phyloP scores from a whole-genome alignment of 2,888 invertebrate species.

The Calameuta filiformis region DNA sequence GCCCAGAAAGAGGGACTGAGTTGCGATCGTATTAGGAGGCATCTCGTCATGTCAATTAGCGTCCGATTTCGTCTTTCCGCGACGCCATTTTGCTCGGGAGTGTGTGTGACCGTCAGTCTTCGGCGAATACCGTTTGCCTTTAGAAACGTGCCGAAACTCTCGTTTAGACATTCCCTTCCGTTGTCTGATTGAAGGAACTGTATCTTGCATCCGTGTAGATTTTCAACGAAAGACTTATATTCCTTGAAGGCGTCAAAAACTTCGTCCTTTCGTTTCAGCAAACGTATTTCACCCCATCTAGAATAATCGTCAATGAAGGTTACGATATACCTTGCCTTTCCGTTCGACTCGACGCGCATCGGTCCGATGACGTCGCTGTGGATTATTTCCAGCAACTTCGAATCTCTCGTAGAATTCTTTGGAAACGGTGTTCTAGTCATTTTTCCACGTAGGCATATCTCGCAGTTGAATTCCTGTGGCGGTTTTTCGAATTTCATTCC shows the following conservation, averaged over 20 bases:
- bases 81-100: constrained; percentile 47
- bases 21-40: constrained; percentile 37
- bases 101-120: constrained; percentile 36
- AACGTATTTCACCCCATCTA: constrained; percentile 33
- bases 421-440: constrained; percentile 29
- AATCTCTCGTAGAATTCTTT: constrained; percentile 16
- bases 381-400: constrained; percentile 32
- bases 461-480: constrained; percentile 17
- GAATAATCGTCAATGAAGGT: constrained; percentile 40
- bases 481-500: constrained; percentile 12
- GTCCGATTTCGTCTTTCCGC: constrained; percentile 48
- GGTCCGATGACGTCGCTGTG: constrained; percentile 41
- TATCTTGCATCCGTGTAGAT: constrained; percentile 30
- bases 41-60: constrained; percentile 41
- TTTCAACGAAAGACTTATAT: constrained; percentile 30
- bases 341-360: constrained; percentile 30
- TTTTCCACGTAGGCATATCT: constrained; percentile 26
- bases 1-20: constrained; percentile 45
- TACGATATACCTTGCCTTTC: constrained; percentile 30
- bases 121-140: constrained; percentile 32
- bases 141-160: constrained; percentile 35
- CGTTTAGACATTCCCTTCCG: constrained; percentile 32
- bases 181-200: constrained; percentile 35
- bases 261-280: constrained; percentile 33
- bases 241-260: constrained; percentile 31